A percentile compares a stretch with the other conserved stretches of the same genome.
phyloP scores from a whole-genome alignment of 2,113 vertebrate genomes.

The Irena cyanogastra region DNA sequence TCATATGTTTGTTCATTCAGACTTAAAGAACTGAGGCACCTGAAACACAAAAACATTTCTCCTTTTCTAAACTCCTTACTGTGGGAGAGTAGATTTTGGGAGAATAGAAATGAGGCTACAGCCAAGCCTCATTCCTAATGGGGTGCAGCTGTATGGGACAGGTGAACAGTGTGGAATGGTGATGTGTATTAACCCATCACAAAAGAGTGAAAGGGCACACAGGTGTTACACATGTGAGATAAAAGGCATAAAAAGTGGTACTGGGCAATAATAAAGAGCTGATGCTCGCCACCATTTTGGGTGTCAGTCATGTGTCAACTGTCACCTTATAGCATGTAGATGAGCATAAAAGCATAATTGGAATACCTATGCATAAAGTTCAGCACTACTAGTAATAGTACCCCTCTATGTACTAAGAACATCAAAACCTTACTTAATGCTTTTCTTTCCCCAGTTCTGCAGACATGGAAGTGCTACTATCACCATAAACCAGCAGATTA shows the following conservation, averaged over 20 bases:
- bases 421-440: background rate
- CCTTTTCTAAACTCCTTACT: background rate
- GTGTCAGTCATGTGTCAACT: background rate
- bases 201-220: background rate
- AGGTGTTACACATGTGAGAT: background rate
- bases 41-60: background rate
- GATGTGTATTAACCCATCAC: background rate
- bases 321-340: background rate
- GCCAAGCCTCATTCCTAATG: background rate
- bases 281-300: background rate
- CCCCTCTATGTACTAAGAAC: accelerated
- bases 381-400: background rate
- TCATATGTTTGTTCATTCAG: background rate
- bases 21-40: background rate
- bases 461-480: background rate
- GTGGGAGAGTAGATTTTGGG: background rate
- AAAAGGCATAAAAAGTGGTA: background rate
- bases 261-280: background rate
- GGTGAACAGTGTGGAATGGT: background rate
- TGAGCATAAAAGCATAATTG: background rate
- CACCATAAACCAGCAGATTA: background rate
- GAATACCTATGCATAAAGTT: background rate
- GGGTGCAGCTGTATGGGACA: background rate
- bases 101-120: background rate
- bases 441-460: background rate